Evolutionary conservation across 2,113 vertebrate species (phyloP), one percentile per base, ranked within the genome.

Genomic region (Lagopus leucura): DNA sequence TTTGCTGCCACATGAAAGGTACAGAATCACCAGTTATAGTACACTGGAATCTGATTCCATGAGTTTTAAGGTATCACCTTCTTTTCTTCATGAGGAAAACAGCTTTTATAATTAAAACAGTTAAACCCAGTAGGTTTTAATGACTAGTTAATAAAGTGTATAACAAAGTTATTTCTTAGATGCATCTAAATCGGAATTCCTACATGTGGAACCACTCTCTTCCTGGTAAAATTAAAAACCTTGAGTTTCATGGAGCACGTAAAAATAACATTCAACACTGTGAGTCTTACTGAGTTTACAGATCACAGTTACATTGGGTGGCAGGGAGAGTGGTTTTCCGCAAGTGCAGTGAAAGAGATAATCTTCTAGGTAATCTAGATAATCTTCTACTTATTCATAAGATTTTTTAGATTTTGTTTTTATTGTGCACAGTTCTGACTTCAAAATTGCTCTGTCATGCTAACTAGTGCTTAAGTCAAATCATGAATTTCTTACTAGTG

Each of bases 91-190:
- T 52, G 15, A 93, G 50, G 38, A 70, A 74, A 75, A 34, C 20
- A 65, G 13, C 8, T 88, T 94, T 81, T 88, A 30, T 54, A 88
- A 88, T 87, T 85, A 60, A 89, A 92, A 52, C 6, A 27, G n/a
- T 78, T 91, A 85, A 92, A 92, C 10, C 25, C 10, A 79, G 52
- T 48, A 71, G 36, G 38, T 81, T 88, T 71, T 78, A 90, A 94
- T 61, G 47, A n/a, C 65, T 69, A 72, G 28, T 91, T 94, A 88
- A 88, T 79, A 81, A 89, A 87, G 8, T 72, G 63, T 87, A 30
- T 34, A 83, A 95, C 80, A 86, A 91, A 25, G 4, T 77, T 93
- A 38, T 75, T 92, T 81, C 65, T 67, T 86, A 82, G 34, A 63
- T 54, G n/a, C 40, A 5, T 63, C 45, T 88, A 88, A 95, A 67